Percentiles rank a stretch among this genome's conserved stretches.
These are phyloP conservation scores for Sebastes oblongus DNA, from an alignment of 2,797 vertebrate genomes.

Conservation along the genomic window DNA sequence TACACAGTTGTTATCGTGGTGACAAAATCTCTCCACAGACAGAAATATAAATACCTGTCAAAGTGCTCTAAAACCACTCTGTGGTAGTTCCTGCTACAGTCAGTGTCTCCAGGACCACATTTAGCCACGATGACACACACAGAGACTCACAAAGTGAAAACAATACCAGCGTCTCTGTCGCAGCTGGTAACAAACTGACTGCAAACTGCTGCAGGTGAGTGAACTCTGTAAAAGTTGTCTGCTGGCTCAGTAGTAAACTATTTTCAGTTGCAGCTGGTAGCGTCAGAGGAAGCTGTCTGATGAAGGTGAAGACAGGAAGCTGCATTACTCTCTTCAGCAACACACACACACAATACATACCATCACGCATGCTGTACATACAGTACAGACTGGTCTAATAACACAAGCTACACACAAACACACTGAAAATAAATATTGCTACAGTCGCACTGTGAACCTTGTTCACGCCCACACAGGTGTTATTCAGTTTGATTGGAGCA, in stretches of 20 bases:
- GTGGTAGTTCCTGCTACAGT: too few relatives aligned
- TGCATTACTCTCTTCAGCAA: neutral
- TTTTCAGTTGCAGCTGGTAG: neutral
- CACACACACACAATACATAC: neutral
- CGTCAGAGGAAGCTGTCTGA: conserved; percentile 16
- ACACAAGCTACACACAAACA: neutral
- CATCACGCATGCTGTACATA: neutral
- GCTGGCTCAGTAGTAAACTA: neutral
- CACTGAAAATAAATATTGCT: neutral
- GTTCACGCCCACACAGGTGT: neutral
- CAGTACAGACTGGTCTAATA: neutral
- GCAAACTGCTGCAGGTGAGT: neutral
- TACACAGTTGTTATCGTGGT: too few relatives aligned
- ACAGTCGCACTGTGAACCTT: neutral
- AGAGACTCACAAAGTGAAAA: too few relatives aligned
- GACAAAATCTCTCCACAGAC: too few relatives aligned
- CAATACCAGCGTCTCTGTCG: too few relatives aligned
- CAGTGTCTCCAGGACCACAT: too few relatives aligned
- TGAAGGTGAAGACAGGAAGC: conserved; percentile 20
- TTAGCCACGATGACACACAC: too few relatives aligned
- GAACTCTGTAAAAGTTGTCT: neutral
- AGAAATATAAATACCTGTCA: too few relatives aligned
- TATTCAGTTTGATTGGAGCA: neutral
- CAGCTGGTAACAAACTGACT: neutral
- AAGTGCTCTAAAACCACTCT: too few relatives aligned